Percentiles rank a stretch among this genome's conserved stretches.
phyloP scores from a whole-genome alignment of 2,797 vertebrate genomes.

The Sebastes minor region DNA sequence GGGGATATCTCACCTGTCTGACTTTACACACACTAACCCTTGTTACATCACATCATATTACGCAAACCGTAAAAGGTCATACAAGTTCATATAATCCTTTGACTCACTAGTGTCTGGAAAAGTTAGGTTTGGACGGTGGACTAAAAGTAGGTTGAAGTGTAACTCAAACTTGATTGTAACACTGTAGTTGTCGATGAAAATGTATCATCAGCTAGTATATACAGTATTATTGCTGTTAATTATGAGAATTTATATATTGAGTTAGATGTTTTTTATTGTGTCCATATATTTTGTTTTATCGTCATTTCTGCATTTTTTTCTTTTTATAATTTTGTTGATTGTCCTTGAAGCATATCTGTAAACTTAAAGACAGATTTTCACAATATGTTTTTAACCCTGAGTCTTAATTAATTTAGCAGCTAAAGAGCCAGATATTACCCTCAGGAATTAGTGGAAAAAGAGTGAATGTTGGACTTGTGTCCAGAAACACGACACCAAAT shows the following conservation, averaged over 20 bases:
- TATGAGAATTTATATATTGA: neutral
- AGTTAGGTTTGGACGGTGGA: neutral
- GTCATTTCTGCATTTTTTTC: constrained; percentile 1
- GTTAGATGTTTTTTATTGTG: constrained; percentile 8
- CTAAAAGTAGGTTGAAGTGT: neutral
- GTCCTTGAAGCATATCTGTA: constrained; percentile 14
- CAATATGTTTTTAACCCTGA: neutral
- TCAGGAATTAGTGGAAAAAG: too few species aligned
- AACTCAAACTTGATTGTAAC: neutral
- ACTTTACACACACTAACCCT: neutral
- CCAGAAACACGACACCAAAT: neutral
- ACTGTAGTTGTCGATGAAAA: neutral
- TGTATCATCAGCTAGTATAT: neutral
- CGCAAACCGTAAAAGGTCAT: constrained; percentile 19
- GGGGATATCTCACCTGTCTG: neutral
- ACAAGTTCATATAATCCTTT: neutral
- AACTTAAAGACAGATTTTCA: constrained; percentile 34
- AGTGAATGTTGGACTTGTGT: neutral
- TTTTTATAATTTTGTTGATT: constrained; percentile 28
- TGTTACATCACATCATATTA: constrained; percentile 33
- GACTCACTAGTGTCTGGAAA: neutral
- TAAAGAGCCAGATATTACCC: neutral
- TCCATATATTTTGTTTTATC: neutral
- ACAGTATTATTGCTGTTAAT: constrained; percentile 15
- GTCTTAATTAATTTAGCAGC: neutral